These are phyloP conservation scores for Drosophila subquinaria DNA, from an alignment of 2,888 invertebrate species.

Conservation along the genomic window DNA sequence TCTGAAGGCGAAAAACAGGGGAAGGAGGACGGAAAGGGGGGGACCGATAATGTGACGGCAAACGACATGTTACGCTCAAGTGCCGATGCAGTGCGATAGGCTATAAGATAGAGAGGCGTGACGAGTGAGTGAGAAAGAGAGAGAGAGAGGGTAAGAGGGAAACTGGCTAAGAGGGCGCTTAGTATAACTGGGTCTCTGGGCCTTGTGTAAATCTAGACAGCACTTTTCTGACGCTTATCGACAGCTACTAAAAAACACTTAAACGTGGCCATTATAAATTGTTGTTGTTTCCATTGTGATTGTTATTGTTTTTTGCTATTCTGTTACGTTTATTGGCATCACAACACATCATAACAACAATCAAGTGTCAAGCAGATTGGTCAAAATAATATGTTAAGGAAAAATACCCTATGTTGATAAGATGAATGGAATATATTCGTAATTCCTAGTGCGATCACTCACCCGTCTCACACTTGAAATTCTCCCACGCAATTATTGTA, in stretches of 20 bases:
- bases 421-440: neutral
- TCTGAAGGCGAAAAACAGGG: neutral
- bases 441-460: constrained; percentile 11
- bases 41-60: constrained; percentile 40
- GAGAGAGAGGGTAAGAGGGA: neutral
- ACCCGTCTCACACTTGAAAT: constrained; percentile 6
- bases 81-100: constrained; percentile 13
- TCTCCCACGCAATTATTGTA: constrained; percentile 12
- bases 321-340: constrained; percentile 21
- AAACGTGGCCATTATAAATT: constrained; percentile 23
- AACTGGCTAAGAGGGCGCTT: neutral
- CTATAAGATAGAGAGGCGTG: neutral
- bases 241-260: constrained; percentile 51
- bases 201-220: constrained; percentile 66
- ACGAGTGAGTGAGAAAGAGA: neutral
- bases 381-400: constrained; percentile 11
- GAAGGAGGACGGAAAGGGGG: neutral
- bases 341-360: neutral
- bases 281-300: neutral
- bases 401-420: constrained; percentile 37
- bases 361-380: neutral
- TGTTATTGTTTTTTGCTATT: constrained; percentile 9
- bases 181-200: constrained; percentile 26
- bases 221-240: constrained; percentile 60
- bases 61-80: constrained; percentile 22